Percentiles rank a stretch among this genome's conserved stretches.
Evolutionary conservation across 2,888 invertebrate species (phyloP).

Genomic region (Phaonia tiefii): DNA sequence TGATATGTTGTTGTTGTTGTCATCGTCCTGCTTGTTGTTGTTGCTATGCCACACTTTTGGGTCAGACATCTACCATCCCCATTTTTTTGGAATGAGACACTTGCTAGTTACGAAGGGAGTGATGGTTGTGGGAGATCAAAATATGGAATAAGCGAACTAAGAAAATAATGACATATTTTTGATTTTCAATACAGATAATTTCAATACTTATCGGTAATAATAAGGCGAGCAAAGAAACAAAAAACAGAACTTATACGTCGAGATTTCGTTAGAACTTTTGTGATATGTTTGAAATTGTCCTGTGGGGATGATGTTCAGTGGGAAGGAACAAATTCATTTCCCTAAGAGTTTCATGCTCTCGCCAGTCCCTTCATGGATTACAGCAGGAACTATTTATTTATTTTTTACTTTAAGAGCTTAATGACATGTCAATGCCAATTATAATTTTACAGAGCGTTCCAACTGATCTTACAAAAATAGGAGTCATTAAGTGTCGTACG

Average conservation of each 20-base stretch:
- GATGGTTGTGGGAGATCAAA: background rate
- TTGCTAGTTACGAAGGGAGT: background rate
- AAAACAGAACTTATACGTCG: background rate
- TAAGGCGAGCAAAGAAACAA: background rate
- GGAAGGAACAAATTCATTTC: too few species aligned
- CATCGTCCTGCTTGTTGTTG: background rate
- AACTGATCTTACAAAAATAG: too few species aligned
- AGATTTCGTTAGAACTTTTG: background rate
- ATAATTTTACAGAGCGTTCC: too few species aligned
- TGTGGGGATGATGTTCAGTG: too few species aligned
- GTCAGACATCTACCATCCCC: constrained; percentile 13
- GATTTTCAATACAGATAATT: constrained; percentile 64
- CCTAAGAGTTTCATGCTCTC: too few species aligned
- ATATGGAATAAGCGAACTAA: constrained; percentile 1
- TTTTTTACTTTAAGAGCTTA: too few species aligned
- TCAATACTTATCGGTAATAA: constrained; percentile 47
- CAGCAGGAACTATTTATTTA: too few species aligned
- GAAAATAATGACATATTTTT: constrained; percentile 64
- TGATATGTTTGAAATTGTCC: background rate
- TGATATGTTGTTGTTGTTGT: constrained; percentile 25
- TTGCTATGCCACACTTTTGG: background rate
- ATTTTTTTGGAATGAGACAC: background rate
- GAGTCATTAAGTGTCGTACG: too few species aligned
- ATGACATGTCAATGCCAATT: too few species aligned
- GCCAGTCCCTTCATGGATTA: too few species aligned